Base-by-base conservation (phyloP, 2,113 vertebrate species). In the Anguilla rostrata region DNA sequence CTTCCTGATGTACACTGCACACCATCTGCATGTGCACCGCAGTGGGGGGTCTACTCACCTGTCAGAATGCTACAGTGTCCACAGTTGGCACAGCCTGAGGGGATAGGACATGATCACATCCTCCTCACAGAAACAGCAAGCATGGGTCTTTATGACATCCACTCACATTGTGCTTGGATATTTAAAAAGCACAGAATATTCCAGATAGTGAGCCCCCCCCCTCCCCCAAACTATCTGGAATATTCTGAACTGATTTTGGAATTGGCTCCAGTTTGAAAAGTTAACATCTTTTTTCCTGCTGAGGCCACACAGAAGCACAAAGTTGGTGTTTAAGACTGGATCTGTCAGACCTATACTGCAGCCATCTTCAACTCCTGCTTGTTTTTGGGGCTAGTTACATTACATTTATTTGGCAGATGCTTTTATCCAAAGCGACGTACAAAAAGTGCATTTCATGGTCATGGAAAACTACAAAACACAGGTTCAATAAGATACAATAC, bases 11-110 rank as follows among this genome's bases (percentile, higher is more conserved):
- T 12, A 81, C 41, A 22, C 34, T 34, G 66, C 66, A 56, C 56
- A 66, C 71, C 18, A 22, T n/a, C 20, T 7, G 41, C 78, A 81
- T 82, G 78, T 63, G 39, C n/a, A 43, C 39, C 39, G 15, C 82
- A 15, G 39, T 14, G 14, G 39, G 39, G 56, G 49, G 6, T 3
- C 78, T 49, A 81, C 86, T 87, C 86, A 87, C 83, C 86, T 3
- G 86, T n/a, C 14, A 43, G 40, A 78, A 46, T 5, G 56, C 40
- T 39, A 43, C 83, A 84, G 86, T 87, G 75, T 3, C 39, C 75
- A 63, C 86, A 87, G 39, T 84, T 83, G 12, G 78, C 60, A 81
- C 86, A 87, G 40, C 29, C 86, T 87, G 78, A 75, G 56, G 86
- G 78, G 81, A 57, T 7, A 56, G 41, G 41, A 86, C 81, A 78